phyloP scores from a whole-genome alignment of 2,113 vertebrate species.

The Anarrhichthys ocellatus region DNA sequence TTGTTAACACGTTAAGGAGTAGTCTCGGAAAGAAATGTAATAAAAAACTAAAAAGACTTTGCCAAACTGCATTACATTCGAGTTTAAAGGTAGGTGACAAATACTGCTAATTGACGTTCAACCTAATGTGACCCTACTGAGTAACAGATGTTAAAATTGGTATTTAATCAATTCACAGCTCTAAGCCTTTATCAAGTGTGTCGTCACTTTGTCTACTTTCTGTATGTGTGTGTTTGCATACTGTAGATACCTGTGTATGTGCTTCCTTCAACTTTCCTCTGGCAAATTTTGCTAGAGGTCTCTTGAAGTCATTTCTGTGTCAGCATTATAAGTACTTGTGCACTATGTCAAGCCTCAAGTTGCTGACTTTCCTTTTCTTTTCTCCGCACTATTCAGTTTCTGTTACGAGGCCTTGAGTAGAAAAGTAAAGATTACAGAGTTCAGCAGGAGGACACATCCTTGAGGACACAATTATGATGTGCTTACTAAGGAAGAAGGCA shows the following conservation, averaged over 20 bases:
- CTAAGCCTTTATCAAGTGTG: neutral
- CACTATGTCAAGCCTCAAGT: constrained; percentile 42
- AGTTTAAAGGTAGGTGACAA: neutral
- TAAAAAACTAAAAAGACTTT: neutral
- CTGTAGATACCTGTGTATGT: neutral
- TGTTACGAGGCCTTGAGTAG: constrained; percentile 40
- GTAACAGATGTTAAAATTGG: neutral
- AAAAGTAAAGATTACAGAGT: constrained; percentile 51
- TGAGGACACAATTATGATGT: constrained; percentile 45
- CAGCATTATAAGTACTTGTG: constrained; percentile 57
- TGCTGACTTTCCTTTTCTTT: constrained; percentile 54
- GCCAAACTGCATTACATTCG: neutral
- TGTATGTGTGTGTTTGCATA: neutral
- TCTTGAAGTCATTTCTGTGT: constrained; percentile 60
- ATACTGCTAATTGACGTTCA: neutral
- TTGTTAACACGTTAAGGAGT: neutral
- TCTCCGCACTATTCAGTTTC: constrained; percentile 51
- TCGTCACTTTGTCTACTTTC: neutral
- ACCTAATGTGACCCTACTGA: neutral
- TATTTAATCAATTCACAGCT: neutral
- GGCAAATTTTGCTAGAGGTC: constrained; percentile 34
- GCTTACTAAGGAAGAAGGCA: neutral
- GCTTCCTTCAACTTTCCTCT: constrained; percentile 16
- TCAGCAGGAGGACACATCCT: constrained; percentile 47
- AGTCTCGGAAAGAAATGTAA: neutral